Conservation (phyloP, 2,797 vertebrate species). For the Phrynocephalus vlangalii region DNA sequence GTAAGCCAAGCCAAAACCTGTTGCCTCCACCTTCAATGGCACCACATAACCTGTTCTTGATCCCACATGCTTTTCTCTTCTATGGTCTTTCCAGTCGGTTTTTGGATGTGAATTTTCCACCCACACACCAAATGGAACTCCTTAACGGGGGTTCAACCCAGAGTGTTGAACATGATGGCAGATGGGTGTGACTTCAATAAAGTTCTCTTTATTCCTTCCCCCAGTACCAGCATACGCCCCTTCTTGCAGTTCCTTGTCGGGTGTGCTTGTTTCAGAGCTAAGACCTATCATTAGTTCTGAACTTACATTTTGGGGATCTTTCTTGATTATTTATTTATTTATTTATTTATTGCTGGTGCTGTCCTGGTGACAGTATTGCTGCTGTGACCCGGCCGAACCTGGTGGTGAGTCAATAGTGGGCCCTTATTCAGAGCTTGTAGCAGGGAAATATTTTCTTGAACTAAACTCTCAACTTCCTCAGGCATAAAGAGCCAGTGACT, state of each 20-base stretch:
- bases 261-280: background rate
- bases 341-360: background rate
- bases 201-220: background rate
- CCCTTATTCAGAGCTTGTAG: no score
- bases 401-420: background rate
- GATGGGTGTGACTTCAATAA: background rate
- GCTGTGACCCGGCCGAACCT: background rate
- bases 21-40: no score
- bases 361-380: background rate
- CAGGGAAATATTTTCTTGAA: no score
- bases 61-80: background rate
- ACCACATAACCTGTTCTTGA: no score
- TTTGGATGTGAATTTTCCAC: background rate
- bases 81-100: background rate
- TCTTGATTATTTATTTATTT: no score
- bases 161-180: rapidly evolving
- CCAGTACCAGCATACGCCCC: background rate
- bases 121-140: background rate
- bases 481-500: no score
- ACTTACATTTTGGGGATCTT: background rate
- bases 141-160: background rate
- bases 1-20: constrained; percentile 52
- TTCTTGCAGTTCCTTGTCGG: background rate
- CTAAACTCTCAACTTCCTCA: no score
- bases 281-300: background rate